A percentile compares a stretch with the other conserved stretches of the same genome.
Evolutionary conservation across 30 jellyfish, hydroid and myxozoan species (phyloP).

Genomic region (Cassiopea xamachana): DNA sequence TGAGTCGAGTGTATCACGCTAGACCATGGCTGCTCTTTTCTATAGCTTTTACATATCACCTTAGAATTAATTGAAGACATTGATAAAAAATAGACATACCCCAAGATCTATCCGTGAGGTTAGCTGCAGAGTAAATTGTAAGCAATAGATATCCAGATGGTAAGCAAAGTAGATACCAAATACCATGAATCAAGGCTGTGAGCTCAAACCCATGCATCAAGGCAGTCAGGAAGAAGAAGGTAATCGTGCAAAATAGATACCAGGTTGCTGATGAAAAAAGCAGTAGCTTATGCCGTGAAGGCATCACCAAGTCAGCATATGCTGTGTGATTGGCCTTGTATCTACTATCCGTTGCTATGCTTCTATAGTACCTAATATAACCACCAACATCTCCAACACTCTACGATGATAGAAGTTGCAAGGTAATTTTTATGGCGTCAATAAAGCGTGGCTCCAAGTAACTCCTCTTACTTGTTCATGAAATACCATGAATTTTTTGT

Average conservation of each 20-base stretch:
- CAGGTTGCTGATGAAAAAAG: constrained; percentile 85
- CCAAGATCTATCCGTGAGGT: constrained; percentile 97
- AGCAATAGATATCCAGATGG: constrained; percentile 96
- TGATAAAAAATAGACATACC: constrained; percentile 51
- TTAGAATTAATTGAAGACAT: neutral
- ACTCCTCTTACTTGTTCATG: neutral
- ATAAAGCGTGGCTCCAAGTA: neutral
- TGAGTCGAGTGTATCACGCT: too few species aligned
- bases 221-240: constrained; percentile 82
- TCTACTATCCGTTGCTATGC: neutral
- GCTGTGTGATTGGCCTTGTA: constrained; percentile 29
- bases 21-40: neutral
- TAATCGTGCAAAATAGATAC: constrained; percentile 83
- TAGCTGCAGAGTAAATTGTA: constrained; percentile 93
- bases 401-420: constrained; percentile 28
- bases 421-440: neutral
- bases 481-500: neutral
- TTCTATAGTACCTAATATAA: constrained; percentile 13
- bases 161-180: constrained; percentile 89
- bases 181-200: constrained; percentile 82
- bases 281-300: constrained; percentile 22
- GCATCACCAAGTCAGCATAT: neutral
- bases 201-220: constrained; percentile 92
- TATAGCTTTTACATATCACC: neutral
- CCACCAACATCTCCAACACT: constrained; percentile 80